Evolutionary conservation across 2,888 invertebrate genomes (phyloP).

Genomic region (Eretmocerus hayati): DNA sequence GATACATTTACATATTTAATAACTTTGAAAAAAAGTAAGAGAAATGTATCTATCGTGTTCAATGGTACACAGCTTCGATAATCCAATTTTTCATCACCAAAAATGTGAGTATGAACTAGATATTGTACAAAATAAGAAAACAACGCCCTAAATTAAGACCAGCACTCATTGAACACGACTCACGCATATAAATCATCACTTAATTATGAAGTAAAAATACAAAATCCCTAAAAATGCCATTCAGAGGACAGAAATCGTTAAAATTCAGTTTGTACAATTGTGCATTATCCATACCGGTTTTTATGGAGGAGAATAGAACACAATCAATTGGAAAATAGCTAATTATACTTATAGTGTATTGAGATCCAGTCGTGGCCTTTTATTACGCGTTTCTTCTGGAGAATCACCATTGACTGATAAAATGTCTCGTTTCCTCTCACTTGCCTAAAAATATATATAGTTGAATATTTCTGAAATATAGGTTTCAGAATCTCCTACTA

Average conservation of each 20-base stretch:
- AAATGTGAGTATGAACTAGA: slow-evolving; percentile 7
- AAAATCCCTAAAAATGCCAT: slow-evolving; percentile 16
- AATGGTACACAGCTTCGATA: no score
- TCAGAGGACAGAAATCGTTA: slow-evolving; percentile 9
- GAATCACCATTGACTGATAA: slow-evolving; percentile 47
- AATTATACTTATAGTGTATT: slow-evolving; percentile 34
- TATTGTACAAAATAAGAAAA: slow-evolving; percentile 19
- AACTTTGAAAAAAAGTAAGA: slow-evolving; percentile 9
- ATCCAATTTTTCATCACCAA: no score
- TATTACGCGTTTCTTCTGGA: slow-evolving; percentile 55
- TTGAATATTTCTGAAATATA: no score
- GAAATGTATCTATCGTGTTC: no score
- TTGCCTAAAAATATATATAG: slow-evolving; percentile 54
- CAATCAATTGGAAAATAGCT: slow-evolving; percentile 8
- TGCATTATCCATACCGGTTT: slow-evolving; percentile 8
- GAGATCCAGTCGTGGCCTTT: slow-evolving; percentile 54
- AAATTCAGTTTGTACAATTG: slow-evolving; percentile 16
- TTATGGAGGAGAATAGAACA: slow-evolving; percentile 13
- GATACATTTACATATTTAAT: slow-evolving; percentile 16
- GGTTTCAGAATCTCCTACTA: no score
- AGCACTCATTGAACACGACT: slow-evolving; percentile 5
- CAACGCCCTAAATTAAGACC: slow-evolving; percentile 10
- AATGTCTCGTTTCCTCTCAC: slow-evolving; percentile 57
- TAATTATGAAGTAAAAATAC: slow-evolving; percentile 9
- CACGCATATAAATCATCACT: slow-evolving; percentile 2